These are phyloP conservation scores for Synergus itoensis DNA, from an alignment of 2,888 invertebrate species.

Conservation along the genomic window DNA sequence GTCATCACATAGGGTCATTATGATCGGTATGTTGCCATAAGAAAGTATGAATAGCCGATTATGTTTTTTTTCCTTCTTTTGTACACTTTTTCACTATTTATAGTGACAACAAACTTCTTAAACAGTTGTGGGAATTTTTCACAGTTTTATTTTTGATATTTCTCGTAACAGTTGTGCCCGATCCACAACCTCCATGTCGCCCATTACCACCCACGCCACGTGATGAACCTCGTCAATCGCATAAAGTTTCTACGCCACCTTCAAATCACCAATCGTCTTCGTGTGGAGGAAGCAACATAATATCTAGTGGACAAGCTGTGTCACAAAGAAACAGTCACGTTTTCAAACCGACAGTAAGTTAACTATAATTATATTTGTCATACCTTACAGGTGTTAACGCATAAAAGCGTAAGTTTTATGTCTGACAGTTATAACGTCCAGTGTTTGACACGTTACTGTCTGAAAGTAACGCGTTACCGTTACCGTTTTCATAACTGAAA, in stretches of 20 bases:
- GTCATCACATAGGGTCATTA: too few relatives aligned
- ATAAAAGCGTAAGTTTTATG: too few relatives aligned
- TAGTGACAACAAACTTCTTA: background rate
- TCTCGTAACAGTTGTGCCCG: conserved; percentile 86
- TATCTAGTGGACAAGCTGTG: conserved; percentile 78
- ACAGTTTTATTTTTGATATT: background rate
- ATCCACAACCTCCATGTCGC: conserved; percentile 89
- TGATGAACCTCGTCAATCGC: conserved; percentile 78
- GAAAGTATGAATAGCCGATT: too few relatives aligned
- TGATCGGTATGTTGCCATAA: too few relatives aligned
- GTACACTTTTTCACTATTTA: background rate
- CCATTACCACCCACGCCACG: conserved; percentile 92
- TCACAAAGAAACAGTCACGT: conserved; percentile 91
- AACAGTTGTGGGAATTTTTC: background rate
- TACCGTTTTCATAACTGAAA: too few relatives aligned
- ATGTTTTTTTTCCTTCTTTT: too few relatives aligned
- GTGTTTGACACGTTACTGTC: too few relatives aligned
- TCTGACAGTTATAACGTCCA: too few relatives aligned
- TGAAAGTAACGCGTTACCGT: too few relatives aligned
- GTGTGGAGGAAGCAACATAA: conserved; percentile 63
- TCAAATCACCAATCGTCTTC: conserved; percentile 72
- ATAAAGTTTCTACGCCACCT: conserved; percentile 76
- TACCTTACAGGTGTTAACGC: too few relatives aligned
- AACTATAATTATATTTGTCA: conserved; percentile 8
- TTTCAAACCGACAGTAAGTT: conserved; percentile 91